These are phyloP conservation scores for Pocillopora meandrina DNA, from an alignment of 92 coral and sea anemone genomes.

Conservation along the genomic window DNA sequence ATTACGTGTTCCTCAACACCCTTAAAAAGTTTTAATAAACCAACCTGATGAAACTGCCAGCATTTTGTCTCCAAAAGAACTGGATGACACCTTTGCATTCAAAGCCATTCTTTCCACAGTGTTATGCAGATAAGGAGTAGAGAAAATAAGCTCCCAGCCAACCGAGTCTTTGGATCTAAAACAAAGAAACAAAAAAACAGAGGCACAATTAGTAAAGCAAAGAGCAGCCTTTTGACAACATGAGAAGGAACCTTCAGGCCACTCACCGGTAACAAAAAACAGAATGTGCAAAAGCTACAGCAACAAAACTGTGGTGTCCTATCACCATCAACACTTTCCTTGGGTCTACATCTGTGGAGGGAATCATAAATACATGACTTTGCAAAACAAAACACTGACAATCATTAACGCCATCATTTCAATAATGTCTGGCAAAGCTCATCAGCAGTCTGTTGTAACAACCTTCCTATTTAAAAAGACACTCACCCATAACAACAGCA, in stretches of 20 bases:
- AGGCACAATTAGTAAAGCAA: not conserved
- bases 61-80: conserved; percentile 91
- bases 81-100: conserved; percentile 89
- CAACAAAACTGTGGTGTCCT: conserved; percentile 94
- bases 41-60: conserved; percentile 93
- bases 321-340: conserved; percentile 83
- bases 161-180: conserved; percentile 86
- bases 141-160: conserved; percentile 93
- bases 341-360: conserved; percentile 75
- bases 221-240: not conserved
- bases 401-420: too few relatives aligned
- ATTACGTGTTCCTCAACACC: too few relatives aligned
- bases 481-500: conserved; percentile 27
- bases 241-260: not conserved
- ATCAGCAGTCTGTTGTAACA: too few relatives aligned
- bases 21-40: not conserved
- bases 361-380: not conserved
- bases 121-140: conserved; percentile 83
- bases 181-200: not conserved
- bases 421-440: too few relatives aligned
- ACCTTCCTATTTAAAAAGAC: not conserved
- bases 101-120: conserved; percentile 92
- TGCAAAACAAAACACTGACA: too few relatives aligned
- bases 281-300: conserved; percentile 97
- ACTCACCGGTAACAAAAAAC: conserved; percentile 93